Evolutionary conservation across 2,113 vertebrate species (phyloP), one percentile per base, ranked within the genome.

Genomic region (Elgaria multicarinata): DNA sequence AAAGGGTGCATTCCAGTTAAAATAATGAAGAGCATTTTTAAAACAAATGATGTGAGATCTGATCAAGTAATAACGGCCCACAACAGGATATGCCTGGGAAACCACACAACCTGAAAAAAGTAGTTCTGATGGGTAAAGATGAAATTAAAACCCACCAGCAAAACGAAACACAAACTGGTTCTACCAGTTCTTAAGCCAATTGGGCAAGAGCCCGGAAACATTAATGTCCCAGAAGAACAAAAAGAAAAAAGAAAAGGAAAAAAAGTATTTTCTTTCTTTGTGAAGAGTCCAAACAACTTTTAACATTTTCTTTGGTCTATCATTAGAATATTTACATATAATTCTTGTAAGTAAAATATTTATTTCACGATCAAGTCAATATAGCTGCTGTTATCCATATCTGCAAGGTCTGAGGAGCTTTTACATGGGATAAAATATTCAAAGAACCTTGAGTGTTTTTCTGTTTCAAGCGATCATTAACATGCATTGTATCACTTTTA

Each of bases 111-210:
- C 90, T 72, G 36, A 0, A 10, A 39, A 36, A 31, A 74, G 75
- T 89, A 81, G 36, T 72, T 91, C 39, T 82, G 13, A 66, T 58
- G 74, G 33, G 82, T 77, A 36, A 90, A 53, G 33, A 94, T 75
- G 79, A 95, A 94, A 89, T 87, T 64, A n/a, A 87, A 91, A 95
- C 86, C 81, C 80, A 8, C 6, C 66, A 79, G n/a, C 33, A 86
- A 90, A 62, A 76, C 20, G 85, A 87, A 67, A 92, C 44, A 72
- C 36, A 93, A 92, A 93, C 91, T 92, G 87, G 90, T 94, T 78
- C 86, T 91, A 87, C 92, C 77, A 55, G 78, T 91, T 94, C 80
- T 75, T 87, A 20, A 9, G 20, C 92, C 93, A 93, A 50, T 46
- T 90, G 86, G 90, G 28, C 42, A 62, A 90, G 64, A 92, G 87